These are phyloP conservation scores for Aleiodes alternator DNA, from an alignment of 2,888 invertebrate species.

Conservation along the genomic window DNA sequence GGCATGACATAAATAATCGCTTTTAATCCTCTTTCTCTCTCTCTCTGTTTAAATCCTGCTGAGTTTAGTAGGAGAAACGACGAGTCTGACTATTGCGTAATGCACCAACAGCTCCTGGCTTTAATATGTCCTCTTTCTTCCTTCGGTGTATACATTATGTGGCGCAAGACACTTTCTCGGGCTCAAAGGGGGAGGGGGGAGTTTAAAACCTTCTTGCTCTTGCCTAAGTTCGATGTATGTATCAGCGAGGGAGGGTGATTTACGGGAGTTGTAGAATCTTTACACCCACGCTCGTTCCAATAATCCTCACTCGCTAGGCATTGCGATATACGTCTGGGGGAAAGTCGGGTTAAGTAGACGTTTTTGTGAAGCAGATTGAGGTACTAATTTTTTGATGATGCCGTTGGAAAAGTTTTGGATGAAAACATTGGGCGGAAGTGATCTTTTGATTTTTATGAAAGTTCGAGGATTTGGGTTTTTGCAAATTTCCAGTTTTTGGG, in stretches of 20 bases:
- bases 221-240: constrained; percentile 15
- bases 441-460: too few relatives aligned
- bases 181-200: constrained; percentile 18
- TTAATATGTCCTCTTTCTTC: constrained; percentile 36
- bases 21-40: constrained; percentile 49
- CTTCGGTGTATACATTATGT: constrained; percentile 6
- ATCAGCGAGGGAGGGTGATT: constrained; percentile 34
- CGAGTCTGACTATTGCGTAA: constrained; percentile 48
- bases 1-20: constrained; percentile 63
- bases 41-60: constrained; percentile 17
- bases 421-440: too few relatives aligned
- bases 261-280: constrained; percentile 12
- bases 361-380: too few relatives aligned
- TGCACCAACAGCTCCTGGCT: constrained; percentile 20
- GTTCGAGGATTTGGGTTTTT: too few relatives aligned
- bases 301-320: neutral
- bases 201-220: constrained; percentile 17
- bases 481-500: too few relatives aligned
- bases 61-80: constrained; percentile 15
- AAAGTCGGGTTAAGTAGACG: too few relatives aligned
- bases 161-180: constrained; percentile 31
- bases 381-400: too few relatives aligned
- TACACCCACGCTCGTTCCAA: too few relatives aligned
- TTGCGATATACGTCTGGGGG: constrained; percentile 2
- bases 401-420: too few relatives aligned